These are phyloP conservation scores for Adoxophyes honmai DNA, from an alignment of 1,140 invertebrate genomes.

Conservation along the genomic window DNA sequence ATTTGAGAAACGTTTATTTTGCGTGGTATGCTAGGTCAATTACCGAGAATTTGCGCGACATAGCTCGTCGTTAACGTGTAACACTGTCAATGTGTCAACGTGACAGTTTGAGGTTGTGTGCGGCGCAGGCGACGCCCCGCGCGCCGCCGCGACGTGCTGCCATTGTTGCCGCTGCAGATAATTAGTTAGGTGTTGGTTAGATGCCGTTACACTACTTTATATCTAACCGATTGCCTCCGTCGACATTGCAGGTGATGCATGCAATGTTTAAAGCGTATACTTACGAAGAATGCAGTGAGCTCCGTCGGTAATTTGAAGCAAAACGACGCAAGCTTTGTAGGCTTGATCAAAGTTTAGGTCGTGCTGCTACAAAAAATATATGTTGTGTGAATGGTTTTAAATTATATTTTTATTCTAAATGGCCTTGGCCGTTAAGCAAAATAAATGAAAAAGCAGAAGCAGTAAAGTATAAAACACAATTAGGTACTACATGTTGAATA, in stretches of 20 bases:
- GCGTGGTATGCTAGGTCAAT: neutral
- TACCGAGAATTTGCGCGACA: slow-evolving; percentile 1
- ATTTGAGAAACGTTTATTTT: slow-evolving; percentile 5
- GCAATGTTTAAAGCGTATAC: neutral
- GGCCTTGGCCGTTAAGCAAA: too few relatives aligned
- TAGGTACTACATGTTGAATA: neutral
- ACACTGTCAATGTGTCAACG: slow-evolving; percentile 15
- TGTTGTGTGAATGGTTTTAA: slow-evolving; percentile 18
- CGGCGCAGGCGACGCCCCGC: slow-evolving; percentile 27
- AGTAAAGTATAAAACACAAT: too few relatives aligned
- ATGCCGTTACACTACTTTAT: slow-evolving; percentile 57
- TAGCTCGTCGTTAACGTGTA: slow-evolving; percentile 6
- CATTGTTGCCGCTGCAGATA: slow-evolving; percentile 71
- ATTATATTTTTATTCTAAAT: neutral
- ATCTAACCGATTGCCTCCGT: slow-evolving; percentile 37
- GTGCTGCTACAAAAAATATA: too few relatives aligned
- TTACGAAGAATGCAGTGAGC: too few relatives aligned
- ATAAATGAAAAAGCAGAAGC: too few relatives aligned
- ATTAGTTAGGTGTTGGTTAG: slow-evolving; percentile 49
- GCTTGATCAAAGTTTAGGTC: too few relatives aligned
- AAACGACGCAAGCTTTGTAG: too few relatives aligned
- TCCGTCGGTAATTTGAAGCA: too few relatives aligned
- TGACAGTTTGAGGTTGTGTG: slow-evolving; percentile 14
- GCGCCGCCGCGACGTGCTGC: slow-evolving; percentile 47
- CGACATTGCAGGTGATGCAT: slow-evolving; percentile 34